phyloP scores from a whole-genome alignment of 1,140 invertebrate species.

The Phymorhynchus buccinoides region DNA sequence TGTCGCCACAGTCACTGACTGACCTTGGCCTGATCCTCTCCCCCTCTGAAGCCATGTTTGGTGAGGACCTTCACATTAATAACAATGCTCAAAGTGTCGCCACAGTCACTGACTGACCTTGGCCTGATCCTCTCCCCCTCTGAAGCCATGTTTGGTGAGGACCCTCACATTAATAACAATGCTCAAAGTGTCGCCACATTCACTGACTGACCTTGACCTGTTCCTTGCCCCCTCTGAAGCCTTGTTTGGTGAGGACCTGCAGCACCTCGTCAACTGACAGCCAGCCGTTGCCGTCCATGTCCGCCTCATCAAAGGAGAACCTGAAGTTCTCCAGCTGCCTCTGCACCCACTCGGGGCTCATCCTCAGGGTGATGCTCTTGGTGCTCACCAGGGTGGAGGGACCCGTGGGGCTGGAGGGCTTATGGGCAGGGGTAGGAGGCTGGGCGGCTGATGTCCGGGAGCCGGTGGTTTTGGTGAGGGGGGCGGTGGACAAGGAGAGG shows the following conservation, averaged over 20 bases:
- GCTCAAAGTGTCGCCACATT: no score
- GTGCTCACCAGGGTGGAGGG: constrained; percentile 36
- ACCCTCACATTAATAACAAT: constrained; percentile 35
- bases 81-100: no score
- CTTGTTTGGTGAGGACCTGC: constrained; percentile 51
- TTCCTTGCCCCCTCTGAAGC: constrained; percentile 59
- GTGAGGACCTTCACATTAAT: constrained; percentile 45
- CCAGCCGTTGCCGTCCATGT: constrained; percentile 64
- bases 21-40: constrained; percentile 58
- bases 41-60: constrained; percentile 61
- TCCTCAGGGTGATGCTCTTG: constrained; percentile 43
- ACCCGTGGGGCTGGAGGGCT: not conserved
- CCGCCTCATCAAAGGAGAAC: constrained; percentile 60
- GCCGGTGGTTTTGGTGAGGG: not conserved
- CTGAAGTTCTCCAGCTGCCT: constrained; percentile 57
- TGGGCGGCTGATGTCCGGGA: not conserved
- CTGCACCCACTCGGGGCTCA: constrained; percentile 61
- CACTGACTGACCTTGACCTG: constrained; percentile 54
- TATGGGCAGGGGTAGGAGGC: not conserved
- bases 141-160: constrained; percentile 57
- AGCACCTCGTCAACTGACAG: constrained; percentile 58
- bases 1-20: no score
- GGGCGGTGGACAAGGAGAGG: not conserved
- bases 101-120: no score
- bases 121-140: constrained; percentile 56